These are phyloP conservation scores for Scylla paramamosain DNA, from an alignment of 1,140 invertebrate genomes.

Conservation along the genomic window DNA sequence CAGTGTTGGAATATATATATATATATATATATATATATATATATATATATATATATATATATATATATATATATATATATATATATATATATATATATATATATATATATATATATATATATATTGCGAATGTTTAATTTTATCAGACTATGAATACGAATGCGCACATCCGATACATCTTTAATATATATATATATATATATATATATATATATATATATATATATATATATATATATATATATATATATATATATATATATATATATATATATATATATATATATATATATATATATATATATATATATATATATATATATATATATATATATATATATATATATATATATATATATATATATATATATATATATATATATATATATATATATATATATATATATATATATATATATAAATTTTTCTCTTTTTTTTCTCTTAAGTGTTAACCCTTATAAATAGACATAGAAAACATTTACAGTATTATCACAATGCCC, in stretches of 20 bases:
- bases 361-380: not conserved
- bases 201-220: not conserved
- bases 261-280: conserved; percentile 9
- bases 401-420: conserved; percentile 25
- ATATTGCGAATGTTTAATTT: not conserved
- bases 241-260: not conserved
- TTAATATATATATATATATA: no score
- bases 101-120: not conserved
- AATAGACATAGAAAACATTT: not conserved
- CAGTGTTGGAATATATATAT: no score
- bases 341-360: not conserved
- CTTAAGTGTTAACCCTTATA: not conserved
- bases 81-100: not conserved
- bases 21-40: not conserved
- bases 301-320: not conserved
- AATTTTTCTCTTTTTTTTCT: no score
- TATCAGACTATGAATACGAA: not conserved
- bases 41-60: conserved; percentile 46
- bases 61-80: conserved; percentile 35
- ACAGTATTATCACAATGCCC: not conserved
- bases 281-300: conserved; percentile 26
- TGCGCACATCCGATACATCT: no score
- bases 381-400: not conserved
- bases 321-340: not conserved
- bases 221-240: not conserved